Base-by-base conservation (phyloP, 2,113 vertebrate genomes). In the Peromyscus californicus region DNA sequence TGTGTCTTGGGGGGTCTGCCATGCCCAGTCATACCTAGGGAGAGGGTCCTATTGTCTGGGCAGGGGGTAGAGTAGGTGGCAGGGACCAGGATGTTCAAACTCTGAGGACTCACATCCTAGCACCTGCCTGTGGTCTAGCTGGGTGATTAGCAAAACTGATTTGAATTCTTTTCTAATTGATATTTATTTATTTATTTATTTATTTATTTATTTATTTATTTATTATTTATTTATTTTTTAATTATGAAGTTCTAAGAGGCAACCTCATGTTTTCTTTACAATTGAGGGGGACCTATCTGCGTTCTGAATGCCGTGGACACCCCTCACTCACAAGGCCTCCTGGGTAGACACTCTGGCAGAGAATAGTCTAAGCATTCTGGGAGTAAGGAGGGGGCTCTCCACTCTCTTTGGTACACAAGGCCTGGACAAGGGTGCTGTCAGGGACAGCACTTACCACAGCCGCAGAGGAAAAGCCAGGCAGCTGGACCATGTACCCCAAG, bases 111-210 rank as follows among this genome's bases (percentile, higher is more conserved):
- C 24, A 57, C 0, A 36, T 26, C 5, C 10, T 39, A 3, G 75
- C 0, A 0, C 45, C 84, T 67, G 13, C 36, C 10, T 21, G 48
- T 10, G 0, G 2, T 29, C 42, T 6, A 0, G 19, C 19, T 5
- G 0, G 17, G 42, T 7, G 45, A 33, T 2, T 1, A 19, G 51
- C 33, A 19, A 22, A 17, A 17, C 42, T 15, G 4, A 12, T 13
- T 57, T 24, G 26, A 24, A 45, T 39, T 36, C 16, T 65, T 45
- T 31, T 84, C 21, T 74, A n/a, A 29, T 22, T 78, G 26, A 39
- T 24, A 33, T 11, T 29, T 15, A 63, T 17, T 94, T 89, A 11
- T 36, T 31, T 33, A 6, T 65, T 82, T 24, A 11, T 36, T n/a
- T 42, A 39, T 36, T 31, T 33, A 6, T 65, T 82, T 24, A 11